These are phyloP conservation scores for Pyrocoelia pectoralis DNA, from an alignment of 2,888 invertebrate genomes.

Conservation along the genomic window DNA sequence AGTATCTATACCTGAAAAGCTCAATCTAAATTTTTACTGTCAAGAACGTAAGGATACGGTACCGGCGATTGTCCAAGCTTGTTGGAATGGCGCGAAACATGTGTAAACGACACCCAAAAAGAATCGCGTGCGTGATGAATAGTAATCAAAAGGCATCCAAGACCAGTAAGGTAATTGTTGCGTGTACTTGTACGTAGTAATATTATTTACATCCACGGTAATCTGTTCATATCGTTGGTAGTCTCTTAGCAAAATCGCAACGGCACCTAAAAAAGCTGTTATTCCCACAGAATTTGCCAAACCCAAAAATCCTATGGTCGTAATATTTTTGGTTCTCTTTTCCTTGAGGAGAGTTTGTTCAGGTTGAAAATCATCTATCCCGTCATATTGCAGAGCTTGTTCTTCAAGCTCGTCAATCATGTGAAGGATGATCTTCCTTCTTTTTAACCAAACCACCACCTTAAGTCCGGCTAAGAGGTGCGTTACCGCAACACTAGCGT, in stretches of 20 bases:
- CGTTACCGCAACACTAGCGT: conserved; percentile 42
- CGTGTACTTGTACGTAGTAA: conserved; percentile 34
- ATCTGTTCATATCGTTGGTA: conserved; percentile 16
- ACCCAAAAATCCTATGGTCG: conserved; percentile 15
- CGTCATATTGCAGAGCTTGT: conserved; percentile 34
- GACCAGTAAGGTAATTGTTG: conserved; percentile 41
- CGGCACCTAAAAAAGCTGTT: conserved; percentile 26
- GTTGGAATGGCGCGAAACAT: conserved; percentile 35
- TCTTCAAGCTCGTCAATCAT: conserved; percentile 37
- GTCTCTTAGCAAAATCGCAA: conserved; percentile 23
- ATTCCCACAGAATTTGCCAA: conserved; percentile 21
- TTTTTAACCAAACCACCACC: conserved; percentile 40
- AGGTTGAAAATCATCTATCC: conserved; percentile 36
- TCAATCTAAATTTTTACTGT: not conserved
- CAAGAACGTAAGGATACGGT: not conserved
- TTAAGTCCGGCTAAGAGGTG: conserved; percentile 41
- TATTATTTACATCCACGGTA: conserved; percentile 13
- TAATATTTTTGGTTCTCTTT: conserved; percentile 36
- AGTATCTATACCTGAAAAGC: conserved; percentile 44
- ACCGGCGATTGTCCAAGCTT: conserved; percentile 38
- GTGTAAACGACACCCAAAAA: conserved; percentile 33
- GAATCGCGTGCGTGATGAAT: conserved; percentile 26
- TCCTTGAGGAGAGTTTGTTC: conserved; percentile 34
- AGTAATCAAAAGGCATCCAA: conserved; percentile 38
- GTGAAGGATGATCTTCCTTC: conserved; percentile 36